Conservation (phyloP, 2,113 vertebrate species). For the Calyptommatus sinebrachiatus region DNA sequence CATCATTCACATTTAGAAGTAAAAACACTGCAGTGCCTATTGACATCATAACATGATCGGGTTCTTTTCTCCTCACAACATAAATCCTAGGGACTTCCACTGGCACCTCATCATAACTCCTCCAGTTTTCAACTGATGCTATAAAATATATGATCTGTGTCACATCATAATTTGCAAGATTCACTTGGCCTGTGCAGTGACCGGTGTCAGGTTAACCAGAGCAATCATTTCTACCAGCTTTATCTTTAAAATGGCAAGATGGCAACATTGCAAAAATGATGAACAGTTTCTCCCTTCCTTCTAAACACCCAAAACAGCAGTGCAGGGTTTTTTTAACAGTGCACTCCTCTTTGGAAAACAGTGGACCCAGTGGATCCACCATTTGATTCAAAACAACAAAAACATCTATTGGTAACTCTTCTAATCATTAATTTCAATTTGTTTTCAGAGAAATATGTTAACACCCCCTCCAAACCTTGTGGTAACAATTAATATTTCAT, state of each 20-base stretch:
- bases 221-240: conserved; percentile 25
- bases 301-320: not conserved
- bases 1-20: conserved; percentile 41
- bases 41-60: not conserved
- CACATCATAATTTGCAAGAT: conserved; percentile 29
- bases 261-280: not conserved
- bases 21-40: conserved; percentile 20
- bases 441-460: too few relatives aligned
- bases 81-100: conserved; percentile 6
- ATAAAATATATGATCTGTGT: conserved; percentile 39
- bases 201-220: conserved; percentile 36
- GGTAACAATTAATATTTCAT: too few relatives aligned
- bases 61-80: not conserved
- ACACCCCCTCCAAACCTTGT: too few relatives aligned
- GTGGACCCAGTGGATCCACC: not conserved
- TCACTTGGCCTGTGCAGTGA: conserved; percentile 20
- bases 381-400: not conserved
- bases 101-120: conserved; percentile 5
- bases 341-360: not conserved
- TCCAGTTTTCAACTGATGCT: conserved; percentile 24
- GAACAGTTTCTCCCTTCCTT: conserved; percentile 10
- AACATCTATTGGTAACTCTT: not conserved
- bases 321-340: not conserved
- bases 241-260: conserved; percentile 30
- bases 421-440: too few relatives aligned